Base-by-base conservation (phyloP, 2,797 vertebrate genomes). In the Luscinia luscinia region DNA sequence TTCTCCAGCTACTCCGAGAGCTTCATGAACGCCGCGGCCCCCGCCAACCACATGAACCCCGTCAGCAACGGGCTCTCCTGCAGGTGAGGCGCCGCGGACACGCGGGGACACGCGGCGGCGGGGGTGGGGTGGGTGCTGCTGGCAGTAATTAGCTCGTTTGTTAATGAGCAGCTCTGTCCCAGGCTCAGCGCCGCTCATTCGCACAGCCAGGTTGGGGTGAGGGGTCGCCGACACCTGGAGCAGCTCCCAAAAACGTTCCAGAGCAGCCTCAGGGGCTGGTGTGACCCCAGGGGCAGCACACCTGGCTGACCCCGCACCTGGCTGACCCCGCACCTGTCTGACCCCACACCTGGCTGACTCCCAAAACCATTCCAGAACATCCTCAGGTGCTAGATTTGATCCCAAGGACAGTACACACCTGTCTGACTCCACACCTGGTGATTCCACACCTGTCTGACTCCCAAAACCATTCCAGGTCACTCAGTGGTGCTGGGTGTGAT, bases 1-100 rank as follows among this genome's bases (percentile, higher is more conserved):
- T 99, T 99, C 98, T 98, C 99, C 97, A 98, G 98, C 98, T 99
- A 99, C 97, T 98, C 99, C 0, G 99, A 99, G 96, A 98, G 98
- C 89, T 99, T 99, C 97, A 99, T 99, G 98, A 99, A 98, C 91
- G 98, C 98, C 0, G 95, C 99, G 3, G 98, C 98, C 4, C 98
- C 98, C 4, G 97, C 98, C 96, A 99, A 99, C 97, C 99, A 99
- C 96, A 98, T 99, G 98, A 99, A 99, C 95, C 98, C 98, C 0
- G 99, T 99, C 95, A 99, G 98, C 98, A 99, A 99, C 7, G 99
- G 99, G 78, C 99, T 99, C 87, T 99, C 99, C 98, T 99, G 54
- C 99, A 99, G 98, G 99, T 99, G 97, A 70, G 97, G 12, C 23
- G 12, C 21, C 45, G 45, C 21, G 45, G 18, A 19, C 18, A 19